Evolutionary conservation across 2,797 vertebrate species (phyloP).

Genomic region (Epinephelus awoara): DNA sequence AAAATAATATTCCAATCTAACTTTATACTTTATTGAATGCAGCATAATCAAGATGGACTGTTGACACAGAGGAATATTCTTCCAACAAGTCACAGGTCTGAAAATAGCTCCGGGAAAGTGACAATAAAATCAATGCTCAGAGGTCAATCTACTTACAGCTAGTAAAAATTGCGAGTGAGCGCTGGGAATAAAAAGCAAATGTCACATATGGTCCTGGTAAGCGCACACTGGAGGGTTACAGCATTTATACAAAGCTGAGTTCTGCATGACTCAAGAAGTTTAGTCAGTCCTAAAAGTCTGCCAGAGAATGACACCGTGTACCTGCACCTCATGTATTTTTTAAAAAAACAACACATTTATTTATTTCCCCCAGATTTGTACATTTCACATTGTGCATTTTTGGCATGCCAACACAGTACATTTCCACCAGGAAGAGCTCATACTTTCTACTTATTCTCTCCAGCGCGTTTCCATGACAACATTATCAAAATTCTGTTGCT

Average conservation of each 20-base stretch:
- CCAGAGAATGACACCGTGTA: neutral
- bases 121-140: constrained; percentile 52
- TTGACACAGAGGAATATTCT: neutral
- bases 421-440: constrained; percentile 41
- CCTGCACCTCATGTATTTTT: constrained; percentile 35
- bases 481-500: constrained; percentile 53
- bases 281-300: constrained; percentile 15
- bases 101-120: constrained; percentile 24
- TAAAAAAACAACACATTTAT: constrained; percentile 11
- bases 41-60: constrained; percentile 4
- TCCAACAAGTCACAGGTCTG: constrained; percentile 8
- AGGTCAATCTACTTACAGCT: constrained; percentile 47
- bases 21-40: constrained; percentile 2
- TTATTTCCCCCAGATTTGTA: constrained; percentile 2
- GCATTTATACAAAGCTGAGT: constrained; percentile 23
- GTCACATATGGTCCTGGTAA: constrained; percentile 12
- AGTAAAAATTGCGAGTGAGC: constrained; percentile 36
- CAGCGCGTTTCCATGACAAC: constrained; percentile 64
- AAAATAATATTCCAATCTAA: neutral
- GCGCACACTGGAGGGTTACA: constrained; percentile 25
- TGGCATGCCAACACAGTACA: constrained; percentile 25
- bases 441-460: constrained; percentile 44
- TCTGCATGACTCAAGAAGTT: neutral
- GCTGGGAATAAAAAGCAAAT: constrained; percentile 44
- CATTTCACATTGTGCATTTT: constrained; percentile 24